Percentiles rank a stretch among this genome's conserved stretches.
These are phyloP conservation scores for Rhipidura dahli DNA, from an alignment of 2,113 vertebrate genomes.

Conservation along the genomic window DNA sequence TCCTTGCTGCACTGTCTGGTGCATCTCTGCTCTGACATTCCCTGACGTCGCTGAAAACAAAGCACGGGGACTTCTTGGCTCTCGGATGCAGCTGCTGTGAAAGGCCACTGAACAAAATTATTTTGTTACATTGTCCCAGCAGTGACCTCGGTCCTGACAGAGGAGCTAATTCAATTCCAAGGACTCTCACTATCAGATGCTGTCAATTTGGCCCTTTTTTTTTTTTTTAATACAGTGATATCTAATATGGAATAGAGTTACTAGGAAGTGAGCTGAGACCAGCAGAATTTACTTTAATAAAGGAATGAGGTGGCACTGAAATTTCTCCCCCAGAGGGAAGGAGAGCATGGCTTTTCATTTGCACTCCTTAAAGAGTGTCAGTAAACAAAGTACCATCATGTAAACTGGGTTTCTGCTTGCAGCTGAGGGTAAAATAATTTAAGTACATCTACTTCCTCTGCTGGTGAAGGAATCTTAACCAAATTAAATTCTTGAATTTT, in stretches of 20 bases:
- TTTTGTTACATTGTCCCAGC: constrained; percentile 22
- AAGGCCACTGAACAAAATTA: constrained; percentile 7
- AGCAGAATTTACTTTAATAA: constrained; percentile 51
- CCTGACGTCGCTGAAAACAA: background rate
- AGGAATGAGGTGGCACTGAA: background rate
- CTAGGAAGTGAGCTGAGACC: constrained; percentile 21
- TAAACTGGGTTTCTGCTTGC: background rate
- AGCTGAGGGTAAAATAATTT: background rate
- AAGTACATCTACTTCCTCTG: background rate
- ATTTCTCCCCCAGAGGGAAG: background rate
- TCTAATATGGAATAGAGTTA: constrained; percentile 12
- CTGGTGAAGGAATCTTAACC: background rate
- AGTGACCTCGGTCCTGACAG: constrained; percentile 15
- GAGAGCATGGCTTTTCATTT: background rate
- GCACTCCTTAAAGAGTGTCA: background rate
- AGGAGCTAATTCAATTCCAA: constrained; percentile 47
- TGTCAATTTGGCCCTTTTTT: background rate
- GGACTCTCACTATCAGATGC: constrained; percentile 15
- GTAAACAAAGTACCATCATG: background rate
- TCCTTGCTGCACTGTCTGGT: background rate
- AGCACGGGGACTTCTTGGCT: background rate
- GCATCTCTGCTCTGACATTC: background rate
- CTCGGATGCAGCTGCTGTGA: background rate
- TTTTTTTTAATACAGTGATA: background rate
- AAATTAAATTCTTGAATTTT: background rate